phyloP scores from a whole-genome alignment of 2,888 invertebrate species.

The Lasioglossum morio region DNA sequence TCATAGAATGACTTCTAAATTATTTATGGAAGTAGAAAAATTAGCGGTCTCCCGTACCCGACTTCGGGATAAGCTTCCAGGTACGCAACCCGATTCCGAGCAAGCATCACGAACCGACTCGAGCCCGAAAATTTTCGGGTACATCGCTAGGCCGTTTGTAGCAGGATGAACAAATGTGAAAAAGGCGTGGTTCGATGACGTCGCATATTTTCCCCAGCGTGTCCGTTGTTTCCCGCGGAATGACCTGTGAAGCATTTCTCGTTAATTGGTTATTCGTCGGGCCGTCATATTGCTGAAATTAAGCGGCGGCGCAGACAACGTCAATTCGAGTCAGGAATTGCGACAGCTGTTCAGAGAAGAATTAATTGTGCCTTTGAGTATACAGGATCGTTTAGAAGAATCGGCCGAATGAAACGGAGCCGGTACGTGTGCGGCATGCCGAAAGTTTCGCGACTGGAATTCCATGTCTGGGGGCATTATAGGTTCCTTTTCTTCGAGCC shows the following conservation, averaged over 20 bases:
- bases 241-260: slow-evolving; percentile 34
- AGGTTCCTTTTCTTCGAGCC: slow-evolving; percentile 27
- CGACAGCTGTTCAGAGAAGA: slow-evolving; percentile 46
- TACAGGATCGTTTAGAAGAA: slow-evolving; percentile 58
- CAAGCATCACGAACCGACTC: no score
- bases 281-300: slow-evolving; percentile 48
- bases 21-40: no score
- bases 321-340: slow-evolving; percentile 52
- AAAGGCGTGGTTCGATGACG: slow-evolving; percentile 4
- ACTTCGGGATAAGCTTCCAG: no score
- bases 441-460: slow-evolving; percentile 36
- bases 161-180: neutral
- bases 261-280: slow-evolving; percentile 64
- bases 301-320: slow-evolving; percentile 30
- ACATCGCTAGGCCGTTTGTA: neutral
- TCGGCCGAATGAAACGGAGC: slow-evolving; percentile 43
- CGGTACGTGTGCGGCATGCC: slow-evolving; percentile 31
- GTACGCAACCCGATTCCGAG: no score
- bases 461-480: slow-evolving; percentile 22
- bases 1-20: no score
- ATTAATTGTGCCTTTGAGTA: slow-evolving; percentile 64
- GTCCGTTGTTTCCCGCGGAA: slow-evolving; percentile 29
- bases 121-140: neutral
- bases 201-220: slow-evolving; percentile 12
- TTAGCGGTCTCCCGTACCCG: no score